Conservation (phyloP, 2,888 invertebrate genomes). For the Mythimna impura region DNA sequence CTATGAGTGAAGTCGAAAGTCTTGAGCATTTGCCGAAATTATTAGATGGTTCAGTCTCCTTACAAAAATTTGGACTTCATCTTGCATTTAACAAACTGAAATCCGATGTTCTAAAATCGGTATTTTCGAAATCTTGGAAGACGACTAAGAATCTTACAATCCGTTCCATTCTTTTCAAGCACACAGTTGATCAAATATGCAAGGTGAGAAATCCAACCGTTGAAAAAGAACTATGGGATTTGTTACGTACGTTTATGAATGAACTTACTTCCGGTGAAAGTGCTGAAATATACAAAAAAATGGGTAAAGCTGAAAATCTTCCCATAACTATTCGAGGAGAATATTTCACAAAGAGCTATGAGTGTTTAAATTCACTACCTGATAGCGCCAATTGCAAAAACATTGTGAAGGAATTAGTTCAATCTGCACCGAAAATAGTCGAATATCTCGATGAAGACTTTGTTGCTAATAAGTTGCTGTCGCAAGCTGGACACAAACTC, state of each 20-base stretch:
- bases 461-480: slow-evolving; percentile 11
- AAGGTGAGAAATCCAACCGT: slow-evolving; percentile 68
- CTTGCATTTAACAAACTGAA: slow-evolving; percentile 71
- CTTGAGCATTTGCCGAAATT: slow-evolving; percentile 69
- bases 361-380: slow-evolving; percentile 68
- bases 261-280: slow-evolving; percentile 71
- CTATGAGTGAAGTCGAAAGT: slow-evolving; percentile 67
- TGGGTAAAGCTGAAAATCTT: slow-evolving; percentile 64
- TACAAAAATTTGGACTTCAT: slow-evolving; percentile 74
- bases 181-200: slow-evolving; percentile 68
- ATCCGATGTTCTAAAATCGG: slow-evolving; percentile 68
- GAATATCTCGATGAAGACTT: slow-evolving; percentile 18
- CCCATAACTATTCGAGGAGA: slow-evolving; percentile 53
- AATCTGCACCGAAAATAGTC: slow-evolving; percentile 32
- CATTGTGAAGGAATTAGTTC: slow-evolving; percentile 56
- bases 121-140: slow-evolving; percentile 72
- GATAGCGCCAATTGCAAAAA: slow-evolving; percentile 62
- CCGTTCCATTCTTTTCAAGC: slow-evolving; percentile 71
- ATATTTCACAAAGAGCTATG: slow-evolving; percentile 70
- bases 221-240: slow-evolving; percentile 69
- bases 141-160: slow-evolving; percentile 74
- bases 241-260: slow-evolving; percentile 73
- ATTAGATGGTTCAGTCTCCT: slow-evolving; percentile 73
- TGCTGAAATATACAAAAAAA: slow-evolving; percentile 68
- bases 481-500: slow-evolving; percentile 6